phyloP scores from a whole-genome alignment of 2,113 vertebrate species.

The Pitta sordida region DNA sequence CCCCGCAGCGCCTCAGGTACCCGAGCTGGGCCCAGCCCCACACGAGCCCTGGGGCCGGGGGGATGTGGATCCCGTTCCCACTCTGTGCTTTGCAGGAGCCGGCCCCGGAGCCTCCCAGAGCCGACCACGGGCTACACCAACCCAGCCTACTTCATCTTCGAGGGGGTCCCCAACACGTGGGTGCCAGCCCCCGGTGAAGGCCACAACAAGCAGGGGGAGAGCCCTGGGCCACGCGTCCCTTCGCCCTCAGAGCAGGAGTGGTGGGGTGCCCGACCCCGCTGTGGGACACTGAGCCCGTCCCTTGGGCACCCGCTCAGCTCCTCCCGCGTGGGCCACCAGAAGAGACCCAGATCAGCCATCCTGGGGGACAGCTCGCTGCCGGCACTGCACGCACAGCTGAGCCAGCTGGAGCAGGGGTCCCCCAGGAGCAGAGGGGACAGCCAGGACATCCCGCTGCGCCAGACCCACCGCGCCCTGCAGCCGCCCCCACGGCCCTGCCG shows the following conservation, averaged over 20 bases:
- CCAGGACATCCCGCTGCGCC: not conserved
- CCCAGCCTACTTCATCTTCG: slow-evolving; percentile 87
- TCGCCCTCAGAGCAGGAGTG: not conserved
- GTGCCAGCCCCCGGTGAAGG: not conserved
- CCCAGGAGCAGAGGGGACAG: fast-evolving
- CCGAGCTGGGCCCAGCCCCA: fast-evolving
- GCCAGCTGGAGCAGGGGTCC: slow-evolving; percentile 70
- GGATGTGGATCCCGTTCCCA: not conserved
- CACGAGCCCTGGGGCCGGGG: fast-evolving
- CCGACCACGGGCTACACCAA: slow-evolving; percentile 79
- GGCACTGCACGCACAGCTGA: slow-evolving; percentile 74
- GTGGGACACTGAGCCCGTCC: fast-evolving
- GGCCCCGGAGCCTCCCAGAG: slow-evolving; percentile 60
- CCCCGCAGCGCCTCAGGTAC: not conserved
- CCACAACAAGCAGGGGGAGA: slow-evolving; percentile 23
- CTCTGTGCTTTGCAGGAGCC: slow-evolving; percentile 38
- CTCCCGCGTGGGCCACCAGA: not conserved
- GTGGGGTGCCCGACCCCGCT: not conserved
- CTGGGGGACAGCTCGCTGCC: slow-evolving; percentile 80
- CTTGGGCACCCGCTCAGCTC: not conserved
- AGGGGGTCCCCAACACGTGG: slow-evolving; percentile 69
- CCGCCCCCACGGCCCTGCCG: not conserved
- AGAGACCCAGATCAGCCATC: not conserved
- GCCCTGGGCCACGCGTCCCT: fast-evolving
- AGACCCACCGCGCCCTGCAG: not conserved